These are phyloP conservation scores for Panopea generosa DNA, from an alignment of 2,888 invertebrate genomes.

Conservation along the genomic window DNA sequence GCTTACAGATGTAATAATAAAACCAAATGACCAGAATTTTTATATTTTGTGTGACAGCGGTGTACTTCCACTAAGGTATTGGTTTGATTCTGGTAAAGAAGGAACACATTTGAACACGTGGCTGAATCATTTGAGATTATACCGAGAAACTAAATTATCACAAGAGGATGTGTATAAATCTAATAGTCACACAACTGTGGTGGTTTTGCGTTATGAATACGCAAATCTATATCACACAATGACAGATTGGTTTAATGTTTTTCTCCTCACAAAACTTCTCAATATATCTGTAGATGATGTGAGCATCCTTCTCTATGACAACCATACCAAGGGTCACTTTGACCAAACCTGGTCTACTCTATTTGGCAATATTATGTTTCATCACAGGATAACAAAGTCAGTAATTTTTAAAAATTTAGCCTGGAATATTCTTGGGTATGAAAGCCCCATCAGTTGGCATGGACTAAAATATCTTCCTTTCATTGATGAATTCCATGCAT, in stretches of 20 bases:
- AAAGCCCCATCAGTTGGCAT: constrained; percentile 80
- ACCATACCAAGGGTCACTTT: constrained; percentile 77
- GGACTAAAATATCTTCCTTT: constrained; percentile 71
- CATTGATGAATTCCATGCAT: constrained; percentile 79
- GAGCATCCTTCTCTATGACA: constrained; percentile 79
- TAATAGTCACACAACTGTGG: constrained; percentile 55
- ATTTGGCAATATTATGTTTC: constrained; percentile 74
- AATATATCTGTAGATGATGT: constrained; percentile 65
- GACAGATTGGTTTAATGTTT: constrained; percentile 81
- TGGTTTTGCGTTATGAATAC: constrained; percentile 79
- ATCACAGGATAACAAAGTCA: constrained; percentile 64
- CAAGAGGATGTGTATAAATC: background rate
- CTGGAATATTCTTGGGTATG: constrained; percentile 82
- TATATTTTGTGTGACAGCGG: constrained; percentile 32
- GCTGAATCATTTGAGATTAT: constrained; percentile 14
- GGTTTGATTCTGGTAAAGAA: constrained; percentile 52
- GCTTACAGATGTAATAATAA: constrained; percentile 49
- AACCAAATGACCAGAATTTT: constrained; percentile 36
- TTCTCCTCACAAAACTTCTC: constrained; percentile 72
- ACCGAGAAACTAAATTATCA: background rate
- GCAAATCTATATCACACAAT: constrained; percentile 81
- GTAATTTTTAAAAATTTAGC: constrained; percentile 70
- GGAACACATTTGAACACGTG: constrained; percentile 56
- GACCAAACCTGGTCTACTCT: constrained; percentile 80
- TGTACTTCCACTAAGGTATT: constrained; percentile 14